These are phyloP conservation scores for Leucozona laternaria DNA, from an alignment of 2,888 invertebrate species.

Conservation along the genomic window DNA sequence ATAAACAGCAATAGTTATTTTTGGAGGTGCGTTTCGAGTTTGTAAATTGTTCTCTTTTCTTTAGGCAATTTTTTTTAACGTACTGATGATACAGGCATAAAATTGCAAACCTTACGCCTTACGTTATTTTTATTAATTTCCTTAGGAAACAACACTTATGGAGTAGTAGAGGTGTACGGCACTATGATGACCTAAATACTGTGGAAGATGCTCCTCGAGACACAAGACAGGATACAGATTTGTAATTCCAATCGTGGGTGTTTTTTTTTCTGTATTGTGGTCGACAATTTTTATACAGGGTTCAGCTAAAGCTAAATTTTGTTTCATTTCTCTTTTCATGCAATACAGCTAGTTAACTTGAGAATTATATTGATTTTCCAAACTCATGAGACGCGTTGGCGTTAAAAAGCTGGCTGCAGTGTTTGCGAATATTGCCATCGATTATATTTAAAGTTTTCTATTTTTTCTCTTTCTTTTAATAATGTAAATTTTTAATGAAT, in stretches of 20 bases:
- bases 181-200: slow-evolving; percentile 64
- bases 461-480: slow-evolving; percentile 7
- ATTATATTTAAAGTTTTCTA: slow-evolving; percentile 10
- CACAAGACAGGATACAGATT: slow-evolving; percentile 52
- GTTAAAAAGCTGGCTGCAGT: slow-evolving; percentile 2
- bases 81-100: slow-evolving; percentile 5
- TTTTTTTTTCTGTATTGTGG: slow-evolving; percentile 1
- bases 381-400: slow-evolving; percentile 33
- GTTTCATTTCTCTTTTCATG: slow-evolving; percentile 27
- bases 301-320: background rate
- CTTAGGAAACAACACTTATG: background rate
- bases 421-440: slow-evolving; percentile 1
- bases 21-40: background rate
- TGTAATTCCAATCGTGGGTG: slow-evolving; percentile 16
- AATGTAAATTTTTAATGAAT: slow-evolving; percentile 31
- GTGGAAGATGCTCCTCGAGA: slow-evolving; percentile 6
- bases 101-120: slow-evolving; percentile 27
- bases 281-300: background rate
- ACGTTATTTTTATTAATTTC: slow-evolving; percentile 42
- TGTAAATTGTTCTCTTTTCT: background rate
- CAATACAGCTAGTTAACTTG: slow-evolving; percentile 1
- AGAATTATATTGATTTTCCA: slow-evolving; percentile 66
- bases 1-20: background rate
- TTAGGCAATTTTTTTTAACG: background rate
- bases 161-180: slow-evolving; percentile 7